These are phyloP conservation scores for Procavia capensis DNA, from an alignment of 2,113 vertebrate genomes.

Conservation along the genomic window DNA sequence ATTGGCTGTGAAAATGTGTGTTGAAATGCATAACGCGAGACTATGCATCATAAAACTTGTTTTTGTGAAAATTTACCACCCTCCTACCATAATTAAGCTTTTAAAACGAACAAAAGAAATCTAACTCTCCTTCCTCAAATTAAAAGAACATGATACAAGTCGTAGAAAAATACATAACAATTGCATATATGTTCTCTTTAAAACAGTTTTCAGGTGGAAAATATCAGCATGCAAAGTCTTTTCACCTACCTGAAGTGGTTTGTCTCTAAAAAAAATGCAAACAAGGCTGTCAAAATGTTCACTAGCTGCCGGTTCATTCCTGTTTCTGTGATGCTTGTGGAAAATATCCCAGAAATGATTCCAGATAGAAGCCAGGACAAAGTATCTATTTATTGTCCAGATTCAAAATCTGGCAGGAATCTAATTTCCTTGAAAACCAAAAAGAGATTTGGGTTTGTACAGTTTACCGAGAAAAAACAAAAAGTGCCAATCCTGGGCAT, in stretches of 20 bases:
- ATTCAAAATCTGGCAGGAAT: constrained; percentile 86
- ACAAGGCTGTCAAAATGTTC: constrained; percentile 95
- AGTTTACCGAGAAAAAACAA: constrained; percentile 86
- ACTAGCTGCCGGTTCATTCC: constrained; percentile 97
- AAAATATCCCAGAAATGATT: constrained; percentile 90
- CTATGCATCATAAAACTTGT: constrained; percentile 84
- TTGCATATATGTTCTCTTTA: constrained; percentile 70
- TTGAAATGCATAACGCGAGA: constrained; percentile 74
- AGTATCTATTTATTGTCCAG: constrained; percentile 87
- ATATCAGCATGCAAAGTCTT: constrained; percentile 81
- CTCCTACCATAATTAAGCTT: constrained; percentile 83
- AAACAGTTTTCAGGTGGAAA: constrained; percentile 81
- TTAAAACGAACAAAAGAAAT: constrained; percentile 82
- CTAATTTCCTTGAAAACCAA: constrained; percentile 87
- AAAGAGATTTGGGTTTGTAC: constrained; percentile 86
- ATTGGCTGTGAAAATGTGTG: constrained; percentile 49
- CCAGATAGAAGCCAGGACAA: constrained; percentile 85
- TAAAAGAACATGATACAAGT: constrained; percentile 73
- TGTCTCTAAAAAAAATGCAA: constrained; percentile 95
- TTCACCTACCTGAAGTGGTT: constrained; percentile 96
- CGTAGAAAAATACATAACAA: constrained; percentile 80
- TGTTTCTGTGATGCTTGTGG: constrained; percentile 90
- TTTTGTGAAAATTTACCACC: constrained; percentile 83
- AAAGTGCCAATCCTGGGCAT: constrained; percentile 90
- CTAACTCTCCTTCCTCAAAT: constrained; percentile 71